Evolutionary conservation across 53 echinoderm and acorn worm species (phyloP), one percentile per base, ranked within the genome.

Genomic region (Paracentrotus lividus): DNA sequence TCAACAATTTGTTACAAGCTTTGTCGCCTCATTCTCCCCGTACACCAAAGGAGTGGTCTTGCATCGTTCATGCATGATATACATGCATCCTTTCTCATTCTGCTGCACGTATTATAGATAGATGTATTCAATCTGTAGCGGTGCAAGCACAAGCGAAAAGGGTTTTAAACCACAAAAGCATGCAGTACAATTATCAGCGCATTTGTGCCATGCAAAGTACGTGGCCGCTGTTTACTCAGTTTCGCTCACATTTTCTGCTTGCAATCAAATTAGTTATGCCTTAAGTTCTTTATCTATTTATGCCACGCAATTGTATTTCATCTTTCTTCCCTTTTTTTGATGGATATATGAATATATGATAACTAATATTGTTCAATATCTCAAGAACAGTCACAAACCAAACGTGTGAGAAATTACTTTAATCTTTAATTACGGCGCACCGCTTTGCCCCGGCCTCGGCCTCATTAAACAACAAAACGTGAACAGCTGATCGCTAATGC

Each of bases 81-180:
- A 72, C 72, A 72, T 38, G 40, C 72, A 72, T 72, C 72, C 72
- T 72, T 72, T 72, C 72, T 72, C 85, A 51, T 85, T 85, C 85
- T 47, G 47, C 20, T 85, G 29, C 85, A 51, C 85, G 85, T 47
- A 47, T 51, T n/a, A n/a, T n/a, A n/a, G n/a, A n/a, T n/a, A n/a
- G n/a, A 85, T 85, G 85, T 51, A 85, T 85, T 85, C 85, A 85
- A 85, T 85, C 85, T 49, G 49, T n/a, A n/a, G n/a, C 49, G 12
- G 29, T 49, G 49, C 85, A 51, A n/a, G 51, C 31, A 85, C 85
- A 49, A 85, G 85, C 85, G 85, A 85, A 85, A 85, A 49, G 85
- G 85, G 85, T 26, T 85, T 85, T 85, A 49, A 85, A 85, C 85
- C 85, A 85, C 85, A 85, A 85, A 85, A 85, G 85, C 85, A 85